Evolutionary conservation across 2,113 vertebrate genomes (phyloP), one percentile per base, ranked within the genome.

Genomic region (Elgaria multicarinata): DNA sequence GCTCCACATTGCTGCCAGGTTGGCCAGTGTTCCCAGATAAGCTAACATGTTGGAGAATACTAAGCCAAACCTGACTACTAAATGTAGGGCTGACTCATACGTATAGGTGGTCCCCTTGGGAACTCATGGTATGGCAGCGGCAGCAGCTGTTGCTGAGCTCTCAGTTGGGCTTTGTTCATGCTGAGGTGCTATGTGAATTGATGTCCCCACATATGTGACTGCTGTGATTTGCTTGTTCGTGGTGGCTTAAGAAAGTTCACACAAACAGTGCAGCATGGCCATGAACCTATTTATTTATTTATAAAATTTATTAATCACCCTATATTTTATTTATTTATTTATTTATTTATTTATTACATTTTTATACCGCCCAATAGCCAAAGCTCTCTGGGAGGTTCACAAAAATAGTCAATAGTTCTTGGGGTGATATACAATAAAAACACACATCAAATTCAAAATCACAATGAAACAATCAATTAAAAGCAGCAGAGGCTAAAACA

Each of bases 121-220:
- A 39, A 2, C 16, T 2, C 36, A 20, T 50, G 0, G 0, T 2
- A 5, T 62, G 42, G 28, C n/a, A 2, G 75, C 3, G 22, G 39
- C 24, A 13, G 42, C 9, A 9, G 31, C 3, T 91, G 90, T 69
- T 22, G 64, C 24, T 1, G 0, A 1, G 0, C 2, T 55, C n/a
- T 46, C 16, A 64, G 72, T 0, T 0, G 28, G 86, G 31, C 22
- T 67, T 22, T 79, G 33, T 50, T 39, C 42, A 53, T 53, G 20
- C 44, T 86, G 33, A 46, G 46, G 42, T 22, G 31, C 39, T 7
- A 2, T n/a, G 28, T 87, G 74, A 46, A 67, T 20, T 13, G 31
- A 67, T 67, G 39, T 8, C 10, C 36, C 58, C 33, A 7, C 16
- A 46, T 66, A n/a, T 55, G 18, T 20, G 67, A 24, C 36, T n/a